These are phyloP conservation scores for Epistrophe grossulariae DNA, from an alignment of 2,888 invertebrate species.

Conservation along the genomic window DNA sequence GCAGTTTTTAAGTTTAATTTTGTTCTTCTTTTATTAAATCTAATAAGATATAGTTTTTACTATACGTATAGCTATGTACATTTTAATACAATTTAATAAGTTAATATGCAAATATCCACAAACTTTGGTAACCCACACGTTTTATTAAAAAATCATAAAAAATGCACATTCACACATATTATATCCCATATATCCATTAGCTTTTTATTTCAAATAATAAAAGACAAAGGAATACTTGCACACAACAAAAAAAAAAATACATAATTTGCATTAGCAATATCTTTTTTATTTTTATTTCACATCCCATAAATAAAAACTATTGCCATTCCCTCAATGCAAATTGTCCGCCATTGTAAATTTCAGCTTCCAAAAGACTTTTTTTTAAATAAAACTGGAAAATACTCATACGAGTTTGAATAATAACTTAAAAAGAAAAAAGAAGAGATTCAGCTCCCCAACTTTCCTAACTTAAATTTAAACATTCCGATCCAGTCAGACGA, in stretches of 20 bases:
- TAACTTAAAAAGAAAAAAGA: constrained; percentile 19
- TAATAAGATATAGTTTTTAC: no score
- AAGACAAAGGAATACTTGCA: constrained; percentile 4
- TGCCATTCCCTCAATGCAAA: constrained; percentile 49
- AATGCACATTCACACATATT: background rate
- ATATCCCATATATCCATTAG: background rate
- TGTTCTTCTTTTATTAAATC: no score
- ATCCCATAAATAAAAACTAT: constrained; percentile 24
- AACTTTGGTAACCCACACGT: background rate
- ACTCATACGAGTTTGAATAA: background rate
- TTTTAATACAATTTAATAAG: background rate
- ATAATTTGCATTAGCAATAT: constrained; percentile 6
- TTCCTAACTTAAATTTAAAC: constrained; percentile 57
- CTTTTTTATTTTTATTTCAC: background rate
- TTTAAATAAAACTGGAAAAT: constrained; percentile 16
- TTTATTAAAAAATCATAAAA: background rate
- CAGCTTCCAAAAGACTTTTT: constrained; percentile 21
- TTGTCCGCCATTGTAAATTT: constrained; percentile 48
- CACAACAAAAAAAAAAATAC: constrained; percentile 2
- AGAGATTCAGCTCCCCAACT: constrained; percentile 25
- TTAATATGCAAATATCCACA: background rate
- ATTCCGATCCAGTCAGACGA: constrained; percentile 53
- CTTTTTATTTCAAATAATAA: background rate
- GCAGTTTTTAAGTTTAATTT: no score
- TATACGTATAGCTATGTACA: background rate